A percentile compares a stretch with the other conserved stretches of the same genome.
Evolutionary conservation across 2,113 vertebrate genomes (phyloP).

Genomic region (Periophthalmus modestus): DNA sequence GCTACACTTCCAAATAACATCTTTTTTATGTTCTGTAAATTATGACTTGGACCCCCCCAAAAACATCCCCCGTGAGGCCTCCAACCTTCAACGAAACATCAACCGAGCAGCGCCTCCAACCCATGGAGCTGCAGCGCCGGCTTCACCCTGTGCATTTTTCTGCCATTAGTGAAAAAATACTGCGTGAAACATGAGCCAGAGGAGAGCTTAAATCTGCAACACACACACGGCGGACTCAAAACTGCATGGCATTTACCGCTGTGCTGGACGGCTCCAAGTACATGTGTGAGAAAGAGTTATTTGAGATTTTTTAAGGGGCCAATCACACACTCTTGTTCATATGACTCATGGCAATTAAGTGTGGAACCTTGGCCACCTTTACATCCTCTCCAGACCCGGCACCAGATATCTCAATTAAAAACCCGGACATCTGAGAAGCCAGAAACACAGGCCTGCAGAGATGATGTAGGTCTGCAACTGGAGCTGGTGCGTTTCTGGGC

Average conservation of each 20-base stretch:
- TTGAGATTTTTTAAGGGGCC: conserved; percentile 48
- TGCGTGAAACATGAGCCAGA: conserved; percentile 59
- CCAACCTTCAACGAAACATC: conserved; percentile 34
- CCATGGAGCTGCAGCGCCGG: conserved; percentile 26
- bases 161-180: conserved; percentile 50
- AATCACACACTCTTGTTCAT: conserved; percentile 36
- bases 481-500: conserved; percentile 64
- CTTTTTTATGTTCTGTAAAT: conserved; percentile 31
- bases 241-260: conserved; percentile 34
- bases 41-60: conserved; percentile 20
- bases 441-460: conserved; percentile 35
- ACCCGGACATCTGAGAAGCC: conserved; percentile 50
- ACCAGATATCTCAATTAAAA: conserved; percentile 72
- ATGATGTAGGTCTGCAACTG: conserved; percentile 52
- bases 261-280: conserved; percentile 23
- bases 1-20: conserved; percentile 22
- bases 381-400: conserved; percentile 67
- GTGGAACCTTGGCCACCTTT: conserved; percentile 55
- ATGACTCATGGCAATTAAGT: conserved; percentile 60
- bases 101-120: conserved; percentile 29
- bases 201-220: conserved; percentile 36
- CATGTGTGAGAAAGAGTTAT: conserved; percentile 42
- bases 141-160: conserved; percentile 56
- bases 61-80: conserved; percentile 24
- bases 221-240: conserved; percentile 12